These are phyloP conservation scores for Hirudo medicinalis DNA, from an alignment of 1,140 invertebrate genomes.

Conservation along the genomic window DNA sequence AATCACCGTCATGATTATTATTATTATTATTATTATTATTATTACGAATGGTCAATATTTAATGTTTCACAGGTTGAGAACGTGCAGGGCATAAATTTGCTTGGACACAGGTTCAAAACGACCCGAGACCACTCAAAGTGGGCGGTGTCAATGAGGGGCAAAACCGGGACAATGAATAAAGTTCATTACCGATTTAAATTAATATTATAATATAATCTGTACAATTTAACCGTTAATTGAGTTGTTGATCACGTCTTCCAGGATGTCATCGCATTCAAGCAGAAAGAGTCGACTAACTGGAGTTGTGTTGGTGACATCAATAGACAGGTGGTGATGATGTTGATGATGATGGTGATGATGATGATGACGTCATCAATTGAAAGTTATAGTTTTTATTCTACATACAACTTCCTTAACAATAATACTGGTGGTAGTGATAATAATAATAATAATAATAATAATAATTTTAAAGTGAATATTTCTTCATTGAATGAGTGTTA, in stretches of 20 bases:
- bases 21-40: no score
- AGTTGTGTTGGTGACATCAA: constrained; percentile 1
- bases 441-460: no score
- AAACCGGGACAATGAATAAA: not conserved
- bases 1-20: no score
- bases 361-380: constrained; percentile 9
- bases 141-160: not conserved
- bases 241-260: not conserved
- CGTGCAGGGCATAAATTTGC: not conserved
- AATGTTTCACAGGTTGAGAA: not conserved
- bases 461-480: no score
- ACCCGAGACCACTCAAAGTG: not conserved
- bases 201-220: no score
- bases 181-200: not conserved
- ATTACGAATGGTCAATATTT: no score
- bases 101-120: not conserved
- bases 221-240: no score
- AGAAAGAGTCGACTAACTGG: not conserved
- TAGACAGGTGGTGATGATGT: constrained; percentile 16
- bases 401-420: no score
- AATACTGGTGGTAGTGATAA: no score
- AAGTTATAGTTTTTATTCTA: no score
- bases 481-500: no score
- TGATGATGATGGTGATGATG: constrained; percentile 14
- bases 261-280: not conserved